phyloP scores from a whole-genome alignment of 2,797 vertebrate species.

The Schizothorax lantsangensis region DNA sequence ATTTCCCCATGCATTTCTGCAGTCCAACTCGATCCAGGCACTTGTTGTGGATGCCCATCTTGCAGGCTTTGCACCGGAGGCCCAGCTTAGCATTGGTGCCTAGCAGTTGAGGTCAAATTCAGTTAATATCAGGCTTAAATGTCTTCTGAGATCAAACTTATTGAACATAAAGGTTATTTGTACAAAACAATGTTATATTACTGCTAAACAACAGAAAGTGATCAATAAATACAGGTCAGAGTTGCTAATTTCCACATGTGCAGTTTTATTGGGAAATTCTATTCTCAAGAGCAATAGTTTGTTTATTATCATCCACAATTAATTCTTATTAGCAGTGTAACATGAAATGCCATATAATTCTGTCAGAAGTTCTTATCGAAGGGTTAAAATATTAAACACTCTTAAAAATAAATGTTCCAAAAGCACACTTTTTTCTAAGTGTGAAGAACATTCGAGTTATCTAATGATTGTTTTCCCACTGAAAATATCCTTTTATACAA shows the following conservation, averaged over 20 bases:
- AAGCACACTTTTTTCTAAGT: not conserved
- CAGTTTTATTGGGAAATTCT: not conserved
- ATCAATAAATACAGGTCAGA: constrained; percentile 6
- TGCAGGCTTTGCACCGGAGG: constrained; percentile 97
- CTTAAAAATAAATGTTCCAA: not conserved
- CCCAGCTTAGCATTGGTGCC: constrained; percentile 95
- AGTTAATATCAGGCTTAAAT: constrained; percentile 29
- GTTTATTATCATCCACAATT: not conserved
- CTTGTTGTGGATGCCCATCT: constrained; percentile 99
- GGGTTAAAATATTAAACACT: constrained; percentile 10
- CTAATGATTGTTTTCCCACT: not conserved
- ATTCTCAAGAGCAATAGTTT: not conserved
- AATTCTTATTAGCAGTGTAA: not conserved
- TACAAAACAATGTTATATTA: not conserved
- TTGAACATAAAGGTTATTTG: not conserved
- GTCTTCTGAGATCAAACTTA: not conserved
- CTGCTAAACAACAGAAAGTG: not conserved
- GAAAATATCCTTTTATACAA: not conserved
- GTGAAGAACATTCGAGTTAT: not conserved
- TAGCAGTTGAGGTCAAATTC: constrained; percentile 74
- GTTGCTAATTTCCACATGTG: not conserved
- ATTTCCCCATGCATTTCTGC: constrained; percentile 97
- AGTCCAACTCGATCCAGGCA: constrained; percentile 88
- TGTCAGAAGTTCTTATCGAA: not conserved
- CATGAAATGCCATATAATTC: not conserved